Conservation (phyloP, 2,113 vertebrate species). For the Mesitornis unicolor region DNA sequence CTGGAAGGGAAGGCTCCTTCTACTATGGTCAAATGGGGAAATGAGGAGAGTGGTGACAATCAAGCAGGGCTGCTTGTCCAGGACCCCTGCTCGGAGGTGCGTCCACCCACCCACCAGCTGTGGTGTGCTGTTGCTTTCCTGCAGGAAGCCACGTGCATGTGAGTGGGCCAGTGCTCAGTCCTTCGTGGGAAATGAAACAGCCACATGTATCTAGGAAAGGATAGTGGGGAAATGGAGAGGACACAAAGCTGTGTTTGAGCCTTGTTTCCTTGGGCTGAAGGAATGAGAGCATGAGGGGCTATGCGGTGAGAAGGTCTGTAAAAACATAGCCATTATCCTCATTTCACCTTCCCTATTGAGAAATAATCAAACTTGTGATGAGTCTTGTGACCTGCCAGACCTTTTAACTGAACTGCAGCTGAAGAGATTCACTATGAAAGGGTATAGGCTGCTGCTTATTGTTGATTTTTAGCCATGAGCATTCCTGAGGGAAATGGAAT, state of each 20-base stretch:
- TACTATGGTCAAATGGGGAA: background rate
- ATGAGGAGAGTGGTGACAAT: background rate
- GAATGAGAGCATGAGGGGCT: background rate
- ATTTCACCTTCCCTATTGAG: conserved; percentile 20
- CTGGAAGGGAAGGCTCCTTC: background rate
- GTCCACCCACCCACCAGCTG: background rate
- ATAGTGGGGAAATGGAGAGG: background rate
- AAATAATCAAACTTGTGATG: conserved; percentile 29
- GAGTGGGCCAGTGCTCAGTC: background rate
- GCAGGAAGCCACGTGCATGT: background rate
- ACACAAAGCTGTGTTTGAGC: background rate
- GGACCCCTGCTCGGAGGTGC: background rate
- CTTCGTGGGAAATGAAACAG: background rate
- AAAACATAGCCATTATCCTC: background rate
- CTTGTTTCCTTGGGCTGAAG: background rate
- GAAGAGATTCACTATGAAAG: background rate
- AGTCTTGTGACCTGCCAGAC: conserved; percentile 3
- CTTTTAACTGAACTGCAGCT: background rate
- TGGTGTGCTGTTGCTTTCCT: background rate
- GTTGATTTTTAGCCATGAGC: conserved; percentile 41
- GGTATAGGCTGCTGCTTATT: background rate
- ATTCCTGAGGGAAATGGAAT: conserved; percentile 34
- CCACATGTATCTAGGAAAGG: background rate
- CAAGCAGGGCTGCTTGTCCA: background rate
- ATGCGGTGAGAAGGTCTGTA: background rate